phyloP scores from a whole-genome alignment of 2,113 vertebrate species.

The Terrapene triunguis region DNA sequence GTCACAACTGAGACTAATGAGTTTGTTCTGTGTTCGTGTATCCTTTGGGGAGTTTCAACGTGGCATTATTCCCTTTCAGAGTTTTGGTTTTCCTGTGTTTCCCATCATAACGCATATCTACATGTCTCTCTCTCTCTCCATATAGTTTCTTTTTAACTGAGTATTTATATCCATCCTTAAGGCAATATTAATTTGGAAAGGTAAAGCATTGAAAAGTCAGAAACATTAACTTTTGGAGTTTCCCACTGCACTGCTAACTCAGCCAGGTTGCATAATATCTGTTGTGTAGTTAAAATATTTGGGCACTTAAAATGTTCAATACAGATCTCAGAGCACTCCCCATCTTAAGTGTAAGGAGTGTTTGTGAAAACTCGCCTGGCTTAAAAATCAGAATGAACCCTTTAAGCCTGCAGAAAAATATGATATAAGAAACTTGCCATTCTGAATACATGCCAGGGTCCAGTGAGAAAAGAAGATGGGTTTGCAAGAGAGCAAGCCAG shows the following conservation, averaged over 20 bases:
- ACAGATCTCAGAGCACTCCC: background rate
- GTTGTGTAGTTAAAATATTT: background rate
- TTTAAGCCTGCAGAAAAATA: no score
- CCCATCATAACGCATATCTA: background rate
- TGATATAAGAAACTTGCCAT: slow-evolving; percentile 25
- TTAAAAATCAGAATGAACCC: background rate
- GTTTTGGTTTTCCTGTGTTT: background rate
- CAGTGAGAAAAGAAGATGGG: background rate
- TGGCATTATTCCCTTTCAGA: slow-evolving; percentile 22
- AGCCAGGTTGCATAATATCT: background rate
- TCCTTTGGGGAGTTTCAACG: background rate
- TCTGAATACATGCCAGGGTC: slow-evolving; percentile 7
- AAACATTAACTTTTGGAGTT: background rate
- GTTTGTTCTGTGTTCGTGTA: background rate
- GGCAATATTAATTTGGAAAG: background rate
- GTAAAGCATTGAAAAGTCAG: background rate
- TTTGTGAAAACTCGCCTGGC: background rate
- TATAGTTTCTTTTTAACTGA: background rate
- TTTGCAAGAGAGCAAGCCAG: background rate
- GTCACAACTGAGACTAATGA: background rate
- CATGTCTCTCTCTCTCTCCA: background rate
- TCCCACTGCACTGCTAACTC: background rate
- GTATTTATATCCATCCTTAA: background rate
- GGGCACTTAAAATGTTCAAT: background rate
- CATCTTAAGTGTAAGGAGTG: background rate